These are phyloP conservation scores for Bedellia somnulentella DNA, from an alignment of 2,888 invertebrate genomes.

Conservation along the genomic window DNA sequence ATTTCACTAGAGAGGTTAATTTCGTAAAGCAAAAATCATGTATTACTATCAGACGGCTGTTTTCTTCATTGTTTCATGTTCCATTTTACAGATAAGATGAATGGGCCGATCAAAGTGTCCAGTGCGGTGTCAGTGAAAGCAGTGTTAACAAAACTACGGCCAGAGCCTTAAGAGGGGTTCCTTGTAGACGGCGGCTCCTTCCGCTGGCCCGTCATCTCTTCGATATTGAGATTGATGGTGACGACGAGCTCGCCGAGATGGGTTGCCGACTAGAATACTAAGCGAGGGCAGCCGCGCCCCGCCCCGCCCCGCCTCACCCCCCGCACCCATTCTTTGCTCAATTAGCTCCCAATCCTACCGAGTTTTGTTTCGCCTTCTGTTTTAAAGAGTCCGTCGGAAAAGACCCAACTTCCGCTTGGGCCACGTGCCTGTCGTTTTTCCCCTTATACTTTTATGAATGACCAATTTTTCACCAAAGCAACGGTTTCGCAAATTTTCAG, in stretches of 20 bases:
- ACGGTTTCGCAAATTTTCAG: too few relatives aligned
- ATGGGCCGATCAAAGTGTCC: conserved; percentile 6
- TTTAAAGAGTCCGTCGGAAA: conserved; percentile 14
- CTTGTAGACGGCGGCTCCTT: conserved; percentile 42
- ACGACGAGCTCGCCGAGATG: conserved; percentile 22
- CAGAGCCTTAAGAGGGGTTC: conserved; percentile 43
- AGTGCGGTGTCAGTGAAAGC: conserved; percentile 2
- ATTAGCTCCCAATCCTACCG: conserved; percentile 41
- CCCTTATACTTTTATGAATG: conserved; percentile 48
- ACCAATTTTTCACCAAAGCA: conserved; percentile 47
- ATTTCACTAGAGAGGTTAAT: too few relatives aligned
- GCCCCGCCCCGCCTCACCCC: too few relatives aligned
- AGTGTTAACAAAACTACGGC: conserved; percentile 22
- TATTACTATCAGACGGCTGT: too few relatives aligned
- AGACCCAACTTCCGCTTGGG: conserved; percentile 25
- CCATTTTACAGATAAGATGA: conserved; percentile 1
- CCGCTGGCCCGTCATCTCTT: conserved; percentile 45
- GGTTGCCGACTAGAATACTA: conserved; percentile 44
- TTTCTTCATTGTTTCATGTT: too few relatives aligned
- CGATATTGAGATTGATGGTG: conserved; percentile 57
- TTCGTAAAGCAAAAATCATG: too few relatives aligned
- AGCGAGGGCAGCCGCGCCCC: conserved; percentile 27
- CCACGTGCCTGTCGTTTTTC: too few relatives aligned
- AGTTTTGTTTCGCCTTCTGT: conserved; percentile 30
- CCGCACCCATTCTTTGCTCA: conserved; percentile 43